These are phyloP conservation scores for Etheostoma perlongum DNA, from an alignment of 2,797 vertebrate genomes.

Conservation along the genomic window DNA sequence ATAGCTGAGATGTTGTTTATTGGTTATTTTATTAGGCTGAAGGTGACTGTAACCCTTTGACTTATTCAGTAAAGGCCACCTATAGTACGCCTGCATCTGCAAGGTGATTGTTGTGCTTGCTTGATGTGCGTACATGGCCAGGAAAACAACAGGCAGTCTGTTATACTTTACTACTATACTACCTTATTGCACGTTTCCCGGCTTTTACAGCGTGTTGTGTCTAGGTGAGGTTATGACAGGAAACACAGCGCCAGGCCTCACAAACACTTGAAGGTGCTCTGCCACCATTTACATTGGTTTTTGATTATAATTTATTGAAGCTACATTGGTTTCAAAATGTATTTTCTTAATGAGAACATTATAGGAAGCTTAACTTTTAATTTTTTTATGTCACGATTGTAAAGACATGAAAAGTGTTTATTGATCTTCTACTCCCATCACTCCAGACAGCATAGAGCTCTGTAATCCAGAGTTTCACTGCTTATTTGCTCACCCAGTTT, in stretches of 20 bases:
- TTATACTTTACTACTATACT: constrained; percentile 46
- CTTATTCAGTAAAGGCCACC: constrained; percentile 49
- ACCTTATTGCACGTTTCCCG: constrained; percentile 42
- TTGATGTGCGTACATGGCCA: constrained; percentile 38
- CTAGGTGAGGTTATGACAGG: constrained; percentile 78
- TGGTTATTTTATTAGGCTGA: constrained; percentile 57
- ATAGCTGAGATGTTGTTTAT: constrained; percentile 23
- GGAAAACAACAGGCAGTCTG: constrained; percentile 55
- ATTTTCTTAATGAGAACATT: constrained; percentile 1
- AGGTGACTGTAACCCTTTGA: constrained; percentile 71
- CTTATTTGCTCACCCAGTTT: constrained; percentile 61
- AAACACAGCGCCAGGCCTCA: constrained; percentile 67
- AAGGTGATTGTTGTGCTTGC: constrained; percentile 30
- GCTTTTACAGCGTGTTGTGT: constrained; percentile 66
- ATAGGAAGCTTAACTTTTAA: not conserved
- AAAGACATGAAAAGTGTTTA: constrained; percentile 33
- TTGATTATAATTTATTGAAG: not conserved
- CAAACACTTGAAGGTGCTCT: constrained; percentile 40
- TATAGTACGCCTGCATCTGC: constrained; percentile 10
- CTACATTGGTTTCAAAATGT: not conserved
- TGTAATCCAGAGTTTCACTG: constrained; percentile 57
- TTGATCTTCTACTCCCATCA: constrained; percentile 44
- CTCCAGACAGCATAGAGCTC: constrained; percentile 41
- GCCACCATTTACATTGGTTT: constrained; percentile 8
- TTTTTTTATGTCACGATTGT: constrained; percentile 12